A percentile compares a stretch with the other conserved stretches of the same genome.
phyloP scores from a whole-genome alignment of 2,888 invertebrate genomes.

The Gisinianus flammeolus region DNA sequence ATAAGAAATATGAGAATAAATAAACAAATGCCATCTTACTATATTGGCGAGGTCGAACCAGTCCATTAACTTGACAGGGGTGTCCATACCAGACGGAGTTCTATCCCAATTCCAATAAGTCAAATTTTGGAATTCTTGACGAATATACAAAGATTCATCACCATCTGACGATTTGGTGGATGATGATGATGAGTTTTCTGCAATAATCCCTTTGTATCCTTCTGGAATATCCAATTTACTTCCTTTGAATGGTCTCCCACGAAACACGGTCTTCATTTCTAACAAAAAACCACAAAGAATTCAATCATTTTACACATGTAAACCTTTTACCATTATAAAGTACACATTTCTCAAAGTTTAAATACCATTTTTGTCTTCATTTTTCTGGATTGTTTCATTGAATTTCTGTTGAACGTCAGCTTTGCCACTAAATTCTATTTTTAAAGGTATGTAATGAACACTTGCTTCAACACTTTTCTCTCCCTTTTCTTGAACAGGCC shows the following conservation, averaged over 20 bases:
- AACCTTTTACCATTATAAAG: neutral
- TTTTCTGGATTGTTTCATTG: neutral
- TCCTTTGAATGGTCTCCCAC: conserved; percentile 32
- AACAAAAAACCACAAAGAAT: neutral
- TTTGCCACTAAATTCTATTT: conserved; percentile 25
- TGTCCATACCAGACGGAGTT: conserved; percentile 31
- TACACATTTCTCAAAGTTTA: neutral
- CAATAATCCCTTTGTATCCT: conserved; percentile 27
- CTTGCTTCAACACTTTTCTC: neutral
- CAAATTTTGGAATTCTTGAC: conserved; percentile 21
- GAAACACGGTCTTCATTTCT: conserved; percentile 19
- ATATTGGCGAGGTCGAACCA: conserved; percentile 25
- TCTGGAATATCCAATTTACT: conserved; percentile 8
- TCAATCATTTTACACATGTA: neutral
- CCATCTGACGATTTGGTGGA: neutral
- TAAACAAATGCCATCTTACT: conserved; percentile 1
- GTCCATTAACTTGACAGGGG: conserved; percentile 27
- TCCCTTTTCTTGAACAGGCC: neutral
- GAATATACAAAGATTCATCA: neutral
- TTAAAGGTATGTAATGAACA: conserved; percentile 28
- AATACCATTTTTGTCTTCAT: conserved; percentile 6
- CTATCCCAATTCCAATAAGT: conserved; percentile 35
- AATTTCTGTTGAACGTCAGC: conserved; percentile 19
- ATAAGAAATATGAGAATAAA: neutral
- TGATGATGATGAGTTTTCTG: neutral